phyloP scores from a whole-genome alignment of 2,797 vertebrate genomes.

The Schizopygopsis malacanthus region DNA sequence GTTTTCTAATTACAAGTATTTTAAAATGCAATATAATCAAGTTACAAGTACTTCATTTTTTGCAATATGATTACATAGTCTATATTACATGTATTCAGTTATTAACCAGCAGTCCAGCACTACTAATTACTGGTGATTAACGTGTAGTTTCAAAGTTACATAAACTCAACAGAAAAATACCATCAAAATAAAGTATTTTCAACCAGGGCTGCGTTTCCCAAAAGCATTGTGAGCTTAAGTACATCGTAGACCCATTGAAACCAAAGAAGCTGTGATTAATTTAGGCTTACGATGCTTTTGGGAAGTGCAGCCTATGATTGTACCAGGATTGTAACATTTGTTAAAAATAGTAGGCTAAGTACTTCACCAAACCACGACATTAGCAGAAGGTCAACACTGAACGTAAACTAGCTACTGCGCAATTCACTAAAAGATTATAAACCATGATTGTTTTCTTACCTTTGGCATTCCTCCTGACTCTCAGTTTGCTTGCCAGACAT shows the following conservation, averaged over 20 bases:
- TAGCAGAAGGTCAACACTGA: background rate
- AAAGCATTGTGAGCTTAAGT: no score
- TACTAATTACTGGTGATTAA: background rate
- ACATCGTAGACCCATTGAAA: no score
- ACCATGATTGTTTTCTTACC: slow-evolving; percentile 60
- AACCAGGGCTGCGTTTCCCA: background rate
- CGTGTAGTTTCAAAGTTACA: background rate
- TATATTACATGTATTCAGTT: background rate
- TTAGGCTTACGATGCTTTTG: no score
- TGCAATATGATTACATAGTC: background rate
- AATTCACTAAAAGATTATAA: background rate
- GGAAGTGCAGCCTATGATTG: background rate
- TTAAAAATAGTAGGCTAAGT: no score
- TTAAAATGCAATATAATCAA: no score
- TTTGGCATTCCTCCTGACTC: slow-evolving; percentile 67
- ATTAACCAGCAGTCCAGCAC: no score
- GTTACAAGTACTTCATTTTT: background rate
- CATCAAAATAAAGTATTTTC: background rate
- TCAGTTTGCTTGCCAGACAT: slow-evolving; percentile 51
- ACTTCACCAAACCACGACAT: background rate
- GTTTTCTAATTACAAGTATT: no score
- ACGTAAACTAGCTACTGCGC: background rate
- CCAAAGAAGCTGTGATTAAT: no score
- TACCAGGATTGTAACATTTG: background rate
- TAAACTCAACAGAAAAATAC: background rate